Base-by-base conservation (phyloP, 2,113 vertebrate genomes). In the Phalacrocorax carbo region DNA sequence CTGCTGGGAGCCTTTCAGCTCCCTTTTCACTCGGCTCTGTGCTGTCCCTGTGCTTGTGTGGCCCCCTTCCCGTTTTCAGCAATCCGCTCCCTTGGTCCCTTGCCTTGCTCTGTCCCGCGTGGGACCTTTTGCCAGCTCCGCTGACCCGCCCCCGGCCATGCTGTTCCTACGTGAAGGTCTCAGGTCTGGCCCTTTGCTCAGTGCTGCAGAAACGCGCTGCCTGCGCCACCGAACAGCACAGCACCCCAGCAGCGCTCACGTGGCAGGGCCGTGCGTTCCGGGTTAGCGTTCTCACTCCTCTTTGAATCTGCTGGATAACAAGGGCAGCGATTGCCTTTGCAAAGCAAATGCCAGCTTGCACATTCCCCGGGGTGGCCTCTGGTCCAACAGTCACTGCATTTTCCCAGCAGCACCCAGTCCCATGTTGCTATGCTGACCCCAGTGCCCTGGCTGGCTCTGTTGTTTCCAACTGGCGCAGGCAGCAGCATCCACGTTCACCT, bases 321-420 rank as follows among this genome's bases (percentile, higher is more conserved):
- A 20, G 76, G 80, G 66, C 80, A 34, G 93, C 8, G 15, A 23
- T 44, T 2, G 13, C 68, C 34, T 48, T 11, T 10, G 79, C 76
- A 42, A 8, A 86, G 79, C 91, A 64, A 93, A 49, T 9, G 19
- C 79, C 93, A 95, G 86, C 90, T 87, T 76, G 93, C 91, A 73
- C 85, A 70, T 94, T 93, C 93, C 88, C 82, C 4, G 4, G 48
- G 23, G 4, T 3, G 26, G 71, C 91, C 86, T 55, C 62, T 46
- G 78, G 0, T 29, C 81, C 68, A 1, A 2, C 48, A 8, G 55
- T 0, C 65, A 1, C 85, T 12, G 61, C 5, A 0, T 15, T 75
- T 26, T 68, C 86, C 93, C 87, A 3, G 77, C 3, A 7, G 58
- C 36, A 4, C 64, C 61, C 46, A 0, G 64, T 7, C 68, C 60